Evolutionary conservation across 2,113 vertebrate species (phyloP).

Genomic region (Orientallactaga bullata): DNA sequence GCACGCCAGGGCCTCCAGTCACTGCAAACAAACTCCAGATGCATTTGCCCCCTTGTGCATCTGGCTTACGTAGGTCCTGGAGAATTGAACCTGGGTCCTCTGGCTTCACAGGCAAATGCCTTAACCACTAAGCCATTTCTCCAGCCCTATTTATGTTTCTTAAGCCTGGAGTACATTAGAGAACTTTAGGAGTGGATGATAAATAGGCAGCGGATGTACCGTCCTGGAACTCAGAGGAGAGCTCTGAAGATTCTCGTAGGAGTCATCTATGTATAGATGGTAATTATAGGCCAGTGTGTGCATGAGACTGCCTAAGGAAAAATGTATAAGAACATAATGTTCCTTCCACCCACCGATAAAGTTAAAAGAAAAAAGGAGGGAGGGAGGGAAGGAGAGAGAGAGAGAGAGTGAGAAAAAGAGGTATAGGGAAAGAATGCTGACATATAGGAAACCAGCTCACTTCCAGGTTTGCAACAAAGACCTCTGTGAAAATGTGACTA

Average conservation of each 20-base stretch:
- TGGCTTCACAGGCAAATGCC: no score
- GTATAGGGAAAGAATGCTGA: neutral
- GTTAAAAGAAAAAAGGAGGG: neutral
- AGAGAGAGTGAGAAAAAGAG: neutral
- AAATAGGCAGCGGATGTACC: neutral
- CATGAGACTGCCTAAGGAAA: constrained; percentile 16
- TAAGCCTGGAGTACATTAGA: neutral
- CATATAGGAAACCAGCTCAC: neutral
- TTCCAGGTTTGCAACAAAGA: neutral
- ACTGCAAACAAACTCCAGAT: no score
- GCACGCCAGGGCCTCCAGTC: no score
- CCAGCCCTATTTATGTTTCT: neutral
- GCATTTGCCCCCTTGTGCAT: no score
- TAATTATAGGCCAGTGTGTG: constrained; percentile 56
- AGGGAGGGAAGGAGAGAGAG: neutral
- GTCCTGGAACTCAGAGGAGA: constrained; percentile 34
- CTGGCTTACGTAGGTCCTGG: no score
- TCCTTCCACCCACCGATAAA: constrained; percentile 48
- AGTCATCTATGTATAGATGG: neutral
- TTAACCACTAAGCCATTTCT: no score
- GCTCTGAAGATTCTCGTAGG: constrained; percentile 15
- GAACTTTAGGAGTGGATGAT: neutral
- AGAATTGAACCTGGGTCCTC: no score
- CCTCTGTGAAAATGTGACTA: neutral
- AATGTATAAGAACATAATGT: constrained; percentile 15